A percentile compares a stretch with the other conserved stretches of the same genome.
Conservation (phyloP, 2,113 vertebrate species). For the Silurus glanis region DNA sequence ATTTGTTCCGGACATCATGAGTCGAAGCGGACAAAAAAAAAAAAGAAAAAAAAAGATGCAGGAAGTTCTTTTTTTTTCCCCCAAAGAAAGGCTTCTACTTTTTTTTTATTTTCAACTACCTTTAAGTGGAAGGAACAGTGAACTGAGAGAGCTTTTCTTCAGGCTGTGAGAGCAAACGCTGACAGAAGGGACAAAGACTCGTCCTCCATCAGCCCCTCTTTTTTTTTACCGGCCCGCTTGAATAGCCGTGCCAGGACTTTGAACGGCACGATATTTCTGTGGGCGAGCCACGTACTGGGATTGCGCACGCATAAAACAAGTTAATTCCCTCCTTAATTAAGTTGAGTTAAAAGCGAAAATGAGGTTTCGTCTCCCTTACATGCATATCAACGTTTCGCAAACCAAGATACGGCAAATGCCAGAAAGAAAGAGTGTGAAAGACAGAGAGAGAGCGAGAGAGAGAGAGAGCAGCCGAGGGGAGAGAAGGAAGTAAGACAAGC, state of each 20-base stretch:
- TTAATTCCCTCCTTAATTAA: slow-evolving; percentile 72
- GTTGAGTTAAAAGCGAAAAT: slow-evolving; percentile 59
- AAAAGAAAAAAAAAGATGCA: background rate
- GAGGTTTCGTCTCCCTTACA: slow-evolving; percentile 63
- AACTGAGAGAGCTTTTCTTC: slow-evolving; percentile 21
- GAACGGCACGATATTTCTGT: slow-evolving; percentile 9
- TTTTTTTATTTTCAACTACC: background rate
- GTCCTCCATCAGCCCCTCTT: background rate
- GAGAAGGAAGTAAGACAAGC: slow-evolving; percentile 20
- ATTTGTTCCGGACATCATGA: slow-evolving; percentile 12
- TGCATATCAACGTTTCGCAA: slow-evolving; percentile 58
- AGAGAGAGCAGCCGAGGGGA: background rate
- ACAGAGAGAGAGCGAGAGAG: background rate
- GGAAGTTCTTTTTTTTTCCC: background rate
- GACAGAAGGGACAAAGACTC: slow-evolving; percentile 25
- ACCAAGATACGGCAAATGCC: slow-evolving; percentile 22
- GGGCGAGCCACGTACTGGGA: background rate
- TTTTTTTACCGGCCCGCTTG: background rate
- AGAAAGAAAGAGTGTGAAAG: background rate
- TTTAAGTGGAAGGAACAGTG: slow-evolving; percentile 13
- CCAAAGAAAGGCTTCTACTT: background rate
- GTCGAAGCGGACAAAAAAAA: background rate
- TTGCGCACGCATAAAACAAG: background rate
- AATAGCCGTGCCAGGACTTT: slow-evolving; percentile 16
- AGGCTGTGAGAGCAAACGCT: slow-evolving; percentile 19